Percentiles rank a stretch among this genome's conserved stretches.
These are phyloP conservation scores for Gila orcuttii DNA, from an alignment of 2,113 vertebrate genomes.

Conservation along the genomic window DNA sequence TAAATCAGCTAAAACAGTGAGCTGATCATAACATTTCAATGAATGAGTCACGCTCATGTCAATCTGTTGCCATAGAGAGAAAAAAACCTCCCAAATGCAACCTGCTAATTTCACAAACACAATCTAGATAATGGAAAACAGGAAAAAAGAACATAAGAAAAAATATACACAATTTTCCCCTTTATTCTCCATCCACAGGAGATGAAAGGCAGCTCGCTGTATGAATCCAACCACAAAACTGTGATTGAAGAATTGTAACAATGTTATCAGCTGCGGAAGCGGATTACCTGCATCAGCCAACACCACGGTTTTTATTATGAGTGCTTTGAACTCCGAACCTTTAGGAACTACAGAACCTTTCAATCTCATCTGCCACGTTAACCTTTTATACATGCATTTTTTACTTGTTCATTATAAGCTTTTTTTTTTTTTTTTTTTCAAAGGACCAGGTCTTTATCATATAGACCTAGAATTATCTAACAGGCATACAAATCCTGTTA, in stretches of 20 bases:
- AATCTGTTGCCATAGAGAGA: not conserved
- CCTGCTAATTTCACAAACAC: not conserved
- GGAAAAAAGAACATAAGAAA: not conserved
- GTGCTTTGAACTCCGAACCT: conserved; percentile 49
- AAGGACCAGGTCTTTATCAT: conserved; percentile 5
- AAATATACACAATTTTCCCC: not conserved
- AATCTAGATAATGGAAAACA: not conserved
- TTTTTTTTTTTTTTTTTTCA: not conserved
- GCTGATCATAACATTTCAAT: not conserved
- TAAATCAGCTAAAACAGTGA: not conserved
- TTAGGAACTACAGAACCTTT: conserved; percentile 28
- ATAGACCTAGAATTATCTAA: conserved; percentile 1
- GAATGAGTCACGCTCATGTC: not conserved
- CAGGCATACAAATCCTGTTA: conserved; percentile 20
- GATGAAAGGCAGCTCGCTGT: conserved; percentile 35
- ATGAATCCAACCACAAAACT: conserved; percentile 60
- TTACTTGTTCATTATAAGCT: conserved; percentile 3
- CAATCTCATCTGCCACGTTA: conserved; percentile 40
- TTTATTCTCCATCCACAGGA: not conserved
- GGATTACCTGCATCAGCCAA: conserved; percentile 35
- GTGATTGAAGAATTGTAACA: conserved; percentile 50
- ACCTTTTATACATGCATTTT: conserved; percentile 6
- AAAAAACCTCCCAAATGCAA: not conserved
- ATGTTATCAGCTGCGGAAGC: conserved; percentile 35
- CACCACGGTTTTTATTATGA: conserved; percentile 17